phyloP scores from a whole-genome alignment of 2,888 invertebrate genomes.

The Adineta ricciae region DNA sequence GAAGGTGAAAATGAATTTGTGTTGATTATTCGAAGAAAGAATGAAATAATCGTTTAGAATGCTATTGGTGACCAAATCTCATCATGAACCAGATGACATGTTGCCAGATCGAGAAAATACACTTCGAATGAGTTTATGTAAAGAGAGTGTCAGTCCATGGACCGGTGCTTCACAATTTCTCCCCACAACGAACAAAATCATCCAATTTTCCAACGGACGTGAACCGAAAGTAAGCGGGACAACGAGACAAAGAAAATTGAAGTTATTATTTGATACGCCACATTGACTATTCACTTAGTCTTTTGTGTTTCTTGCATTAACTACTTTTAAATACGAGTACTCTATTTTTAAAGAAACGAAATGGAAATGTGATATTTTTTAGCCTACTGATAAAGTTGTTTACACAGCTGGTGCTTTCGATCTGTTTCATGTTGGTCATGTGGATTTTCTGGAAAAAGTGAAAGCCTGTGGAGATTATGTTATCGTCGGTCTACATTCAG shows the following conservation, averaged over 20 bases:
- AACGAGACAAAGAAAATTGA: too few species aligned
- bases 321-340: too few species aligned
- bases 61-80: slow-evolving; percentile 52
- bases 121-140: slow-evolving; percentile 24
- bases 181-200: slow-evolving; percentile 84
- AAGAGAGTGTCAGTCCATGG: slow-evolving; percentile 73
- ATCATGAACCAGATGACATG: slow-evolving; percentile 40
- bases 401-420: slow-evolving; percentile 97
- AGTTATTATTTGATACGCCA: too few species aligned
- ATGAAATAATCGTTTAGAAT: slow-evolving; percentile 56
- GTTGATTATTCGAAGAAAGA: too few species aligned
- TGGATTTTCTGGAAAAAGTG: slow-evolving; percentile 86
- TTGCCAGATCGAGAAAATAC: slow-evolving; percentile 29
- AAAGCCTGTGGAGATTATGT: slow-evolving; percentile 80
- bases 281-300: too few species aligned
- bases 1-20: slow-evolving; percentile 45
- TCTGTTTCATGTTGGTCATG: slow-evolving; percentile 85
- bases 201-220: slow-evolving; percentile 66
- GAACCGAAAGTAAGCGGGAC: slow-evolving; percentile 48
- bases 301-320: too few species aligned
- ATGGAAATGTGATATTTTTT: too few species aligned
- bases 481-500: slow-evolving; percentile 82
- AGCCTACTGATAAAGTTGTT: slow-evolving; percentile 50
- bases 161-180: slow-evolving; percentile 94
- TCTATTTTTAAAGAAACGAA: too few species aligned